Evolutionary conservation across 1,140 invertebrate genomes (phyloP), one percentile per base, ranked within the genome.

Genomic region (Tetragnatha versicolor): DNA sequence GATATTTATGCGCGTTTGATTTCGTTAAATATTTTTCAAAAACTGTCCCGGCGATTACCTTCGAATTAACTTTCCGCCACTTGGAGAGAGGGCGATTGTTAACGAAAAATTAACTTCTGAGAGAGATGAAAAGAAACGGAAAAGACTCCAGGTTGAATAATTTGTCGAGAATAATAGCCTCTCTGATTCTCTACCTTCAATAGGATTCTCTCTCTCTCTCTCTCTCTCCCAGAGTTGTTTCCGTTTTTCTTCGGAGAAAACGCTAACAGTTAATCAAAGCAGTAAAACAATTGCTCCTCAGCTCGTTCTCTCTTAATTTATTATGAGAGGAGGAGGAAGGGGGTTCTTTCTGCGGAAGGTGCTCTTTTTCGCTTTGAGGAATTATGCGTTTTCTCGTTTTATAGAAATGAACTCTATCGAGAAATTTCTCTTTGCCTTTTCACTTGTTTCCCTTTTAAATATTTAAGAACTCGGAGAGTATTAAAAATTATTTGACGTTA

Each of bases 1-100:
- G 73, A 65, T 77, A 77, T 77, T 77, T 66, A 77, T 77, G 60
- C 60, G 33, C 29, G 35, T 77, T 77, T 77, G 55, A 66, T 77
- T 77, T 77, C 73, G 55, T 65, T 77, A 77, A 77, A 77, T 77
- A 77, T 77, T 77, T 77, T 27, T 42, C 63, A 42, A 14, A 20
- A 66, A 66, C 68, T 14, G 31, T 22, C 31, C 14, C 68, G 39
- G 39, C 29, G 25, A 66, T 31, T 42, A 22, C 27, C 33, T 27
- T 10, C 22, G 42, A 68, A 68, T 68, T 68, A 68, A 68, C 65
- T 35, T 68, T 51, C 27, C 35, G 29, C 9, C 35, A 42, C 20
- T n/a, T n/a, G n/a, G n/a, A n/a, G n/a, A n/a, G n/a, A 27, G 29
- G 25, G 63, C 37, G 49, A 66, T 66, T 66, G 63, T 66, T 49